phyloP scores from a whole-genome alignment of 2,113 vertebrate species.

The Antigone vipio region DNA sequence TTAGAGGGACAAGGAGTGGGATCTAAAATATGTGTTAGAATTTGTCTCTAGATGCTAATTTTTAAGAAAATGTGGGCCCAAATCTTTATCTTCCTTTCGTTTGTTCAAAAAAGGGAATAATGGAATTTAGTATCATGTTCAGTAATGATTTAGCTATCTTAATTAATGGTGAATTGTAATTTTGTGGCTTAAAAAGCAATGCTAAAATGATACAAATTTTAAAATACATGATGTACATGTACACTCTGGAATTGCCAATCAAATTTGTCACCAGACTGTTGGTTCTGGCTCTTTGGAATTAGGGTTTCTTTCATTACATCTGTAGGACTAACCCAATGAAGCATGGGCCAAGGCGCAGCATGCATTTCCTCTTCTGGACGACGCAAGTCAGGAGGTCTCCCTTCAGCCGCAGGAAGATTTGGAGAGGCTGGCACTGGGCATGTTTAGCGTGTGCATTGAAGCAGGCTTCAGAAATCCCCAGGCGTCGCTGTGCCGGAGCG shows the following conservation, averaged over 20 bases:
- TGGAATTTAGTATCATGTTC: not conserved
- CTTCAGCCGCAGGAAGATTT: not conserved
- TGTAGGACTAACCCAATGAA: not conserved
- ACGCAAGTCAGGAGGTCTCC: not conserved
- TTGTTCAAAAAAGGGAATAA: not conserved
- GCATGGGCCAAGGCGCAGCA: rapidly evolving
- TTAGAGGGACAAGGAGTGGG: not conserved
- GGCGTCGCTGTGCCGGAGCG: not conserved
- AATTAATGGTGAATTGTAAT: not conserved
- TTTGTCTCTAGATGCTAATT: not conserved
- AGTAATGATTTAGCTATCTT: not conserved
- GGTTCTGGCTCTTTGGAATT: not conserved
- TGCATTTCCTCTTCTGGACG: not conserved
- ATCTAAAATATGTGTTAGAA: not conserved
- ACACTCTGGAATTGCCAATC: not conserved
- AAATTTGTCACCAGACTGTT: not conserved
- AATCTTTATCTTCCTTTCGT: not conserved
- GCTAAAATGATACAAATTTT: not conserved
- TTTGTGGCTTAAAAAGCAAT: not conserved
- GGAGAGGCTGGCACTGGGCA: not conserved
- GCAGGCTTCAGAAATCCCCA: not conserved
- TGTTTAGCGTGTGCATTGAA: not conserved
- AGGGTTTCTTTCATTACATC: not conserved
- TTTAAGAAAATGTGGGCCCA: not conserved
- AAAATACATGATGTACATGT: not conserved